Percentiles rank a stretch among this genome's conserved stretches.
Evolutionary conservation across 23 tunicate species (phyloP).

Genomic region (Trididemnum miniatum): DNA sequence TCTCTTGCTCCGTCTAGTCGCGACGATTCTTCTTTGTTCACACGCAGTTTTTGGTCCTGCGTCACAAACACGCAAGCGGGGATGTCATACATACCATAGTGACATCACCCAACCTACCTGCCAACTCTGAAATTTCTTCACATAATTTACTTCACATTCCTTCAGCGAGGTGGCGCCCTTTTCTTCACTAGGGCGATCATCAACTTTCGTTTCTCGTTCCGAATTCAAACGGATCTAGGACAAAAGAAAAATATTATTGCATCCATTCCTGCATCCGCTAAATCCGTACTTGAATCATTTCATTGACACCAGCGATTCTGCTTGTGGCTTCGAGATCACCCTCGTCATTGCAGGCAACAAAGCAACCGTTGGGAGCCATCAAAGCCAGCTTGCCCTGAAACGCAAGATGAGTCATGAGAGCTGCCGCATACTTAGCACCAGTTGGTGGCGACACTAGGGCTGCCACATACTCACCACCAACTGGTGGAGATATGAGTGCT

Average conservation of each 20-base stretch:
- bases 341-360: conserved; percentile 74
- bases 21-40: conserved; percentile 48
- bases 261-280: no score
- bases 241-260: no score
- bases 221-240: conserved; percentile 50
- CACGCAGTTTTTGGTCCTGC: conserved; percentile 75
- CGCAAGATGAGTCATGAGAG: no score
- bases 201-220: conserved; percentile 41
- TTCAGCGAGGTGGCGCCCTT: conserved; percentile 45
- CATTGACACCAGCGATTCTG: conserved; percentile 71
- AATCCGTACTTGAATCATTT: conserved; percentile 48
- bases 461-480: no score
- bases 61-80: no score
- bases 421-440: no score
- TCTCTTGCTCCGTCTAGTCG: conserved; percentile 62
- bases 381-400: conserved; percentile 72
- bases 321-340: conserved; percentile 90
- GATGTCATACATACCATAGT: no score
- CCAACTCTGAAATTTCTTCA: conserved; percentile 89
- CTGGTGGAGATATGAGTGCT: no score
- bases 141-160: conserved; percentile 89
- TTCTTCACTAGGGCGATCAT: conserved; percentile 76
- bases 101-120: conserved; percentile 70
- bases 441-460: no score
- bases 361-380: conserved; percentile 87